Conservation (phyloP, 1,140 invertebrate genomes). For the Rhopalosiphum padi region DNA sequence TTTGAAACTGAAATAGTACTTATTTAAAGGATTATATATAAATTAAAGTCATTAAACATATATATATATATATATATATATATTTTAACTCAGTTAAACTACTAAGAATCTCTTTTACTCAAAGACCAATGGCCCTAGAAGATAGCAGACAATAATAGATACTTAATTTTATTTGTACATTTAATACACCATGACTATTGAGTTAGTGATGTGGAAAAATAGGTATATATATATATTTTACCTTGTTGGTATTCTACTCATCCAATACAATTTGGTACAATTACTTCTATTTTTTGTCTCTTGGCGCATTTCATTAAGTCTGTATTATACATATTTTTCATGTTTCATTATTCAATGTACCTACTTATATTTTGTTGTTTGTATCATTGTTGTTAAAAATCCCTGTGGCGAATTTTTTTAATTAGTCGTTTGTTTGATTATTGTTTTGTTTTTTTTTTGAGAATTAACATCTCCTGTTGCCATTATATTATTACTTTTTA, state of each 20-base stretch:
- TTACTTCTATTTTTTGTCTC: background rate
- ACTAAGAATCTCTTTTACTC: background rate
- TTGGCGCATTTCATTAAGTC: background rate
- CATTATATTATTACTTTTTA: slow-evolving; percentile 4
- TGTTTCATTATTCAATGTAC: slow-evolving; percentile 21
- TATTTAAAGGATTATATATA: background rate
- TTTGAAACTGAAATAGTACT: background rate
- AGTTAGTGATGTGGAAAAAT: slow-evolving; percentile 20
- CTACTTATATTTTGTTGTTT: background rate
- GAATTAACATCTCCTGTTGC: background rate
- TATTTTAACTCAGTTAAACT: background rate
- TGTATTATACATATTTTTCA: slow-evolving; percentile 6
- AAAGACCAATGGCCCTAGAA: background rate
- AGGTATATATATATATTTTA: background rate
- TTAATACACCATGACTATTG: slow-evolving; percentile 26
- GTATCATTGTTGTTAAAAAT: slow-evolving; percentile 11
- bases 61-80: background rate
- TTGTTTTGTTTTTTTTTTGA: background rate
- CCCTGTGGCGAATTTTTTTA: background rate
- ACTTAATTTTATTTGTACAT: slow-evolving; percentile 1
- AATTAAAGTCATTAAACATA: too few species aligned
- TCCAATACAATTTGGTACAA: background rate
- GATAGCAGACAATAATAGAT: background rate
- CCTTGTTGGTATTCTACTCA: background rate
- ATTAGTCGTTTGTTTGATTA: background rate